These are phyloP conservation scores for Pseudoips prasinana DNA, from an alignment of 2,888 invertebrate species.

Conservation along the genomic window DNA sequence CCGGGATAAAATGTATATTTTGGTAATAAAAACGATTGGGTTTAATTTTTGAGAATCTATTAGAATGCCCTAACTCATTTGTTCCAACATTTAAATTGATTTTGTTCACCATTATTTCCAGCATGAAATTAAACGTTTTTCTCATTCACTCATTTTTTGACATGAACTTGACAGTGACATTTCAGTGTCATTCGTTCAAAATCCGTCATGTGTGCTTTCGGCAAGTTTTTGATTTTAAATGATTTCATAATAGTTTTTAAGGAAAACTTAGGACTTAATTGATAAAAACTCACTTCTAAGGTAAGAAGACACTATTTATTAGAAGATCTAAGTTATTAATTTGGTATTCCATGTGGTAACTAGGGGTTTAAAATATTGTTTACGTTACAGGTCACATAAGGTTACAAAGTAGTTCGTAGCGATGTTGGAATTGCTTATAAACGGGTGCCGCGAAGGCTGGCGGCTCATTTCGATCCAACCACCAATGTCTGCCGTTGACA, in stretches of 20 bases:
- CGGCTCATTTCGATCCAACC: constrained; percentile 69
- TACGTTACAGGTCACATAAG: constrained; percentile 45
- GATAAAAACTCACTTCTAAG: background rate
- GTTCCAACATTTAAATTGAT: no score
- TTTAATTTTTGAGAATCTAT: no score
- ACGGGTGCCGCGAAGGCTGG: constrained; percentile 47
- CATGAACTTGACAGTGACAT: constrained; percentile 6
- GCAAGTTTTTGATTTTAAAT: constrained; percentile 13
- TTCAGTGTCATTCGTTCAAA: constrained; percentile 4
- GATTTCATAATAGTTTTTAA: constrained; percentile 23
- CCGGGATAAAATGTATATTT: no score
- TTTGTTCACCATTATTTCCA: no score
- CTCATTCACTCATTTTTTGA: constrained; percentile 1
- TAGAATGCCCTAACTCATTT: no score
- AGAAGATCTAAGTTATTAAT: background rate
- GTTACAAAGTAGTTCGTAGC: constrained; percentile 46
- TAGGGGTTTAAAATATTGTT: constrained; percentile 29
- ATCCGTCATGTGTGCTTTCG: constrained; percentile 1
- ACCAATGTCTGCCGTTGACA: constrained; percentile 72
- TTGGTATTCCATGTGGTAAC: constrained; percentile 10
- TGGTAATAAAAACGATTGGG: no score
- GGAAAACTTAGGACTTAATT: constrained; percentile 4
- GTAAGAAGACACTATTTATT: constrained; percentile 3
- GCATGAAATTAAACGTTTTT: background rate
- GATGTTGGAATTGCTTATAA: constrained; percentile 70